phyloP scores from a whole-genome alignment of 2,113 vertebrate genomes.

The Marcusenius ussheri region DNA sequence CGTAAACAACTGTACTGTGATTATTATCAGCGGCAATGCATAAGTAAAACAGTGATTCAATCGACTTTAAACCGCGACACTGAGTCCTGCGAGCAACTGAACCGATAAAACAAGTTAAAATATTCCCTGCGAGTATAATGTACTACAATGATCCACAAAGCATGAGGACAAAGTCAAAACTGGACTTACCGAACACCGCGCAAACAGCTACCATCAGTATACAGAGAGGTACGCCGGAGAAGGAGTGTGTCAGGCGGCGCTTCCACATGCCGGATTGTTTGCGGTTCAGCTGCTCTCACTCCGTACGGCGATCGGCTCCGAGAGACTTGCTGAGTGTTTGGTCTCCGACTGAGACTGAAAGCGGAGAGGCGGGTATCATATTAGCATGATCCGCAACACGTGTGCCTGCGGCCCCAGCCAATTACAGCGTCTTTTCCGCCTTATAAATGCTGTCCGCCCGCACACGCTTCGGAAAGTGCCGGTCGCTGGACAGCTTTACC shows the following conservation, averaged over 20 bases:
- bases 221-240: conserved; percentile 41
- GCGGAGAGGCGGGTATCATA: background rate
- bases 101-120: background rate
- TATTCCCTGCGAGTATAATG: background rate
- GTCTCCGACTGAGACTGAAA: background rate
- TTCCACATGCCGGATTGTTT: conserved; percentile 43
- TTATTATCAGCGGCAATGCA: background rate
- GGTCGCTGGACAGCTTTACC: fast-evolving
- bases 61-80: background rate
- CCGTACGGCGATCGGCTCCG: background rate
- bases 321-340: background rate
- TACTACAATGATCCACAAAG: background rate
- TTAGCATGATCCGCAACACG: conserved; percentile 43
- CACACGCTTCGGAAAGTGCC: background rate
- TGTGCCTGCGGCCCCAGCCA: conserved; percentile 48
- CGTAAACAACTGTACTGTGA: background rate
- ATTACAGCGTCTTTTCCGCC: conserved; percentile 37
- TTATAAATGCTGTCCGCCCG: conserved; percentile 35
- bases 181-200: conserved; percentile 47
- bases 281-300: background rate
- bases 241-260: conserved; percentile 23
- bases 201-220: conserved; percentile 36
- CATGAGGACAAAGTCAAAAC: background rate
- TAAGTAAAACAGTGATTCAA: background rate
- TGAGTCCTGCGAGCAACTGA: background rate